A percentile compares a stretch with the other conserved stretches of the same genome.
Evolutionary conservation across 2,113 vertebrate species (phyloP).

Genomic region (Myodes glareolus): DNA sequence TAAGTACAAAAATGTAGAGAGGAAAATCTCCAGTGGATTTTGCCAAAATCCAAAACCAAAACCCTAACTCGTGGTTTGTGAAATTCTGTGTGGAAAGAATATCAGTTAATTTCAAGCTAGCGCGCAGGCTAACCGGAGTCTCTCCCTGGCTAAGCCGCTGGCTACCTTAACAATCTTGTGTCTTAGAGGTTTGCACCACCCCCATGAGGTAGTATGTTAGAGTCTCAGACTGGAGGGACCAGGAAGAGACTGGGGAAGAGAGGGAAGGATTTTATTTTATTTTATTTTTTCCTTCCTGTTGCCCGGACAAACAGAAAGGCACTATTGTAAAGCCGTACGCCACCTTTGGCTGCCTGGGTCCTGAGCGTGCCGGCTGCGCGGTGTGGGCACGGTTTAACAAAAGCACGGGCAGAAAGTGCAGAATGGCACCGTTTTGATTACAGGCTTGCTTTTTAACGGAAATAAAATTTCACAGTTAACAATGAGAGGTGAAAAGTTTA

Average conservation of each 20-base stretch:
- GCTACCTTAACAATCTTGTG: constrained; percentile 35
- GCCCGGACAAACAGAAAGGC: constrained; percentile 68
- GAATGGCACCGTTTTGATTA: constrained; percentile 91
- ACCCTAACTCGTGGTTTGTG: background rate
- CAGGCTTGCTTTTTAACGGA: constrained; percentile 92
- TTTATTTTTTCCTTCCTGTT: constrained; percentile 64
- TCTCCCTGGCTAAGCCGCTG: constrained; percentile 65
- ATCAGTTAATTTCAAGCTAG: constrained; percentile 71
- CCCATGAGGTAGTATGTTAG: background rate
- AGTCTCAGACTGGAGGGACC: constrained; percentile 59
- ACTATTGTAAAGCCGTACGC: constrained; percentile 79
- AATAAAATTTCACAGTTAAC: constrained; percentile 93
- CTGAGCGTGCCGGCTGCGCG: constrained; percentile 81
- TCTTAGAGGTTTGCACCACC: background rate
- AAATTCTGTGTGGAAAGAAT: constrained; percentile 49
- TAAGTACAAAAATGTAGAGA: constrained; percentile 52
- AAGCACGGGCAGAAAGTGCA: constrained; percentile 88
- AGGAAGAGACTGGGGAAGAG: background rate
- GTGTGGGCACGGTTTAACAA: constrained; percentile 87
- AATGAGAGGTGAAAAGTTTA: constrained; percentile 99
- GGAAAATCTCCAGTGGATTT: constrained; percentile 33
- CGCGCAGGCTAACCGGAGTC: constrained; percentile 50
- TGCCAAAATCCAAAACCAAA: constrained; percentile 38
- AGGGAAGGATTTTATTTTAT: constrained; percentile 54
- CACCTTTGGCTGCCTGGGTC: constrained; percentile 85